Conservation (phyloP, 30 jellyfish, hydroid and myxozoan genomes). For the Clytia hemisphaerica region DNA sequence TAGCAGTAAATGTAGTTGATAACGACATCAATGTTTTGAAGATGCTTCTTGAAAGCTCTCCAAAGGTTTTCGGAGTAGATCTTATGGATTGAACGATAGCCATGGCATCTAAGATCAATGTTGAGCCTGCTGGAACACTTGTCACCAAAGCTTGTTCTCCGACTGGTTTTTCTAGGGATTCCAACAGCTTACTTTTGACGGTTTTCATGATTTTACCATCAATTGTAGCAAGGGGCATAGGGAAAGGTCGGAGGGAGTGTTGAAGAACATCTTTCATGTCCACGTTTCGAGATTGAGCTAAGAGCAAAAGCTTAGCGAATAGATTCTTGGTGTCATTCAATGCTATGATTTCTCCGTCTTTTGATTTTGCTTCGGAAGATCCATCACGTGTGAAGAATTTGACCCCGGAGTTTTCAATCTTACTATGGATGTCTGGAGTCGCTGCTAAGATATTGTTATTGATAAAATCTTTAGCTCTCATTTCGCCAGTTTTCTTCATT, state of each 20-base stretch:
- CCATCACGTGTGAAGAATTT: constrained; percentile 14
- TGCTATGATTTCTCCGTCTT: constrained; percentile 28
- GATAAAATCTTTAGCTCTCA: neutral
- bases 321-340: constrained; percentile 25
- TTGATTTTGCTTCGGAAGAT: neutral
- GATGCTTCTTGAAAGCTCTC: constrained; percentile 8
- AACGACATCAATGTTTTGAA: constrained; percentile 1
- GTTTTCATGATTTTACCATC: constrained; percentile 6
- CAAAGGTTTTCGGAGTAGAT: constrained; percentile 7
- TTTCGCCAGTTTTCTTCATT: constrained; percentile 25
- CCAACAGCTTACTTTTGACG: constrained; percentile 1
- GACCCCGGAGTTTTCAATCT: neutral
- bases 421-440: constrained; percentile 21
- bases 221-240: constrained; percentile 11
- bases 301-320: constrained; percentile 28
- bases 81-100: constrained; percentile 22
- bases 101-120: constrained; percentile 34
- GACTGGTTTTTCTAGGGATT: constrained; percentile 4
- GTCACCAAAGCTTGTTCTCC: constrained; percentile 2
- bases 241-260: constrained; percentile 15
- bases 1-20: constrained; percentile 1
- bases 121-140: neutral
- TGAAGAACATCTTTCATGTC: constrained; percentile 29
- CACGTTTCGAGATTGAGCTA: constrained; percentile 24
- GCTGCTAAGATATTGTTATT: constrained; percentile 9